A percentile compares a stretch with the other conserved stretches of the same genome.
Evolutionary conservation across 2,797 vertebrate species (phyloP).

Genomic region (Nannoperca australis): DNA sequence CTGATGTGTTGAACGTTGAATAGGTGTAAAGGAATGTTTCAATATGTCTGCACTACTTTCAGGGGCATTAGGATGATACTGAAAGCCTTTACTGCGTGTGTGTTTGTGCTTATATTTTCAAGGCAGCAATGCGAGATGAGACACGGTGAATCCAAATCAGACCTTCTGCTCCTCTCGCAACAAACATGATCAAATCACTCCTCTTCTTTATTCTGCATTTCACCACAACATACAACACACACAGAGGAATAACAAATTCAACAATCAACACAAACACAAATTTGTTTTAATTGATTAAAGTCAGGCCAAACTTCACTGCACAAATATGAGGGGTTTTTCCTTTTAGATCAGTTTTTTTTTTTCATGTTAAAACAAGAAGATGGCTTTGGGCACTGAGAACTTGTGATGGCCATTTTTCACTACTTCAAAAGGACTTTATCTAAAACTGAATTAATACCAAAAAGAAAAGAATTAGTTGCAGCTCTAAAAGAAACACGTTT

Average conservation of each 20-base stretch:
- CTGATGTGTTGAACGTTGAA: conserved; percentile 16
- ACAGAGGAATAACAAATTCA: no score
- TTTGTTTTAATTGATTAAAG: background rate
- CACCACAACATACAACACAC: background rate
- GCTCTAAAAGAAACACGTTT: background rate
- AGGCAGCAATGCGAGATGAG: conserved; percentile 13
- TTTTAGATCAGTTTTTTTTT: conserved; percentile 8
- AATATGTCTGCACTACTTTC: conserved; percentile 15
- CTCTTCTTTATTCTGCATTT: background rate
- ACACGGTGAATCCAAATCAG: conserved; percentile 21
- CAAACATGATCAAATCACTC: conserved; percentile 22
- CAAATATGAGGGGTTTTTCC: background rate
- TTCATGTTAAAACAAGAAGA: background rate
- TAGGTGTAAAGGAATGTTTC: conserved; percentile 13
- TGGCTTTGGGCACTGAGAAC: background rate
- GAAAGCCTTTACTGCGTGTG: conserved; percentile 21
- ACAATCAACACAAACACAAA: no score
- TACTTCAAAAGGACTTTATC: background rate
- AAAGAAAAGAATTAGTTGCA: background rate
- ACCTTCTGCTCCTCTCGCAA: conserved; percentile 36
- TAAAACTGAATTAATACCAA: background rate
- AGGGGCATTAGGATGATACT: conserved; percentile 11
- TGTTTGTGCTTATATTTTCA: conserved; percentile 28
- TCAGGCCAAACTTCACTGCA: background rate
- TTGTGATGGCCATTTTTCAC: background rate